A percentile compares a stretch with the other conserved stretches of the same genome.
phyloP scores from a whole-genome alignment of 2,113 vertebrate genomes.

The Paratilapia polleni region DNA sequence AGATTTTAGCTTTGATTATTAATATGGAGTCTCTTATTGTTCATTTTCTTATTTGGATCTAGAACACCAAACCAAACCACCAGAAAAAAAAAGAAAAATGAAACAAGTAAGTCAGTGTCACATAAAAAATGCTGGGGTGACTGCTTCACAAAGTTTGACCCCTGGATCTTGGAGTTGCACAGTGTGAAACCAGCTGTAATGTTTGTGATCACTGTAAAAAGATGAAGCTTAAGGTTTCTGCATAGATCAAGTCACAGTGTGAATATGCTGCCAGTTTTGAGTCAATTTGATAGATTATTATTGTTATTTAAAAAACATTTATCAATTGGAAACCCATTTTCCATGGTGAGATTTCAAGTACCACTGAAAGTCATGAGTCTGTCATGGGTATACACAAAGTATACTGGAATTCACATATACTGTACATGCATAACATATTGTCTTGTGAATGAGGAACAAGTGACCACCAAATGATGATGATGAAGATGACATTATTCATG shows the following conservation, averaged over 20 bases:
- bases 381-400: constrained; percentile 2
- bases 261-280: constrained; percentile 24
- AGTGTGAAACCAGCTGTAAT: constrained; percentile 12
- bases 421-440: constrained; percentile 15
- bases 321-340: not conserved
- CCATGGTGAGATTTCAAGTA: not conserved
- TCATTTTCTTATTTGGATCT: not conserved
- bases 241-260: constrained; percentile 10
- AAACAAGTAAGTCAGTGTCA: not conserved
- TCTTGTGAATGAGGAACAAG: constrained; percentile 23
- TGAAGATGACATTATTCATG: not conserved
- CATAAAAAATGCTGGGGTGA: constrained; percentile 4
- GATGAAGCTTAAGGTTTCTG: not conserved
- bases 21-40: not conserved
- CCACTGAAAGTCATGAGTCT: constrained; percentile 18
- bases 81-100: not conserved
- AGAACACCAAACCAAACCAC: constrained; percentile 35
- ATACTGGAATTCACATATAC: constrained; percentile 12
- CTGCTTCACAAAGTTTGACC: not conserved
- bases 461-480: constrained; percentile 19
- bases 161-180: not conserved
- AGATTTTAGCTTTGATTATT: not conserved
- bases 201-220: not conserved
- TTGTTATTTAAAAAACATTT: not conserved
- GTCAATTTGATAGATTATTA: not conserved